These are phyloP conservation scores for Homalodisca vitripennis DNA, from an alignment of 1,140 invertebrate genomes.

Conservation along the genomic window DNA sequence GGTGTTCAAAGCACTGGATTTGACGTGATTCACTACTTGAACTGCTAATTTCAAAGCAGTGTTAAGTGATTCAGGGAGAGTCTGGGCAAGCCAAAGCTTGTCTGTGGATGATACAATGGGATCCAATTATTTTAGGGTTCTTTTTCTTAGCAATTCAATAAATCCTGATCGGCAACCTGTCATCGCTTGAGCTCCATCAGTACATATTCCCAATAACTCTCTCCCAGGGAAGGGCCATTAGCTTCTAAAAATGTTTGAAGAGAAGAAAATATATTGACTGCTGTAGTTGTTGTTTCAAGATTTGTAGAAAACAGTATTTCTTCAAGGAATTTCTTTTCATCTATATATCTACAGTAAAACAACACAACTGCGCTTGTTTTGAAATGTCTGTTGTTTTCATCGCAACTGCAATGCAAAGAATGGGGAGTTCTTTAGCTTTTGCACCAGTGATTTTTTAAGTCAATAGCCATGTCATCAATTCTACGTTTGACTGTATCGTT, in stretches of 20 bases:
- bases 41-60: too few species aligned
- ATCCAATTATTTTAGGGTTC: too few species aligned
- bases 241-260: constrained; percentile 25
- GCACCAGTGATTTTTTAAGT: constrained; percentile 31
- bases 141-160: too few species aligned
- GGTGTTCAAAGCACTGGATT: too few species aligned
- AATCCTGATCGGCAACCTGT: too few species aligned
- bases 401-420: constrained; percentile 32
- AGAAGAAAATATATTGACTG: constrained; percentile 18
- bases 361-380: constrained; percentile 27
- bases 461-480: constrained; percentile 29
- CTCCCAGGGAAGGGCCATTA: constrained; percentile 26
- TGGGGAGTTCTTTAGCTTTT: constrained; percentile 31
- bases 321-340: constrained; percentile 27
- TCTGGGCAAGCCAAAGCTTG: too few species aligned
- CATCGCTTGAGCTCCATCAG: constrained; percentile 48
- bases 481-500: constrained; percentile 22
- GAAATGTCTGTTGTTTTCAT: constrained; percentile 28
- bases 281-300: constrained; percentile 34
- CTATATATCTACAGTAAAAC: constrained; percentile 28
- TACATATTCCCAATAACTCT: constrained; percentile 43
- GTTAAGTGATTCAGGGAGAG: too few species aligned
- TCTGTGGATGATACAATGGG: too few species aligned
- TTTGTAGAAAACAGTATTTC: constrained; percentile 32
- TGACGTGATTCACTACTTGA: too few species aligned